Conservation (phyloP, 1,140 invertebrate genomes). For the Plutomurus gul region DNA sequence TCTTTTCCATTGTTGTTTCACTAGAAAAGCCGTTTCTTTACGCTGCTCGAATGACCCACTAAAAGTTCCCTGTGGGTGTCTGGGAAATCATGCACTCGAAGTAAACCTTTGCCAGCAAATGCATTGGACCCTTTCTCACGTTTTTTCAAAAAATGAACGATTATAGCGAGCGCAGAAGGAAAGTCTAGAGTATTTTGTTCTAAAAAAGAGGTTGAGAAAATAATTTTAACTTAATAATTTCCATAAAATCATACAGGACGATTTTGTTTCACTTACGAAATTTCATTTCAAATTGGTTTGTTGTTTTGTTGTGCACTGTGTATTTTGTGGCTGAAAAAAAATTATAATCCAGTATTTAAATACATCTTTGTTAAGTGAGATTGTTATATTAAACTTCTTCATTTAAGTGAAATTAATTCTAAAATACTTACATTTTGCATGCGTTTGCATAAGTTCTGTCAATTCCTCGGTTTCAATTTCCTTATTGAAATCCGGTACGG, state of each 20-base stretch:
- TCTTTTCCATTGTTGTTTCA: background rate
- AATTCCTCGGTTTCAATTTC: slow-evolving; percentile 11
- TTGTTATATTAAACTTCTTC: background rate
- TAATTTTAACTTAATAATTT: background rate
- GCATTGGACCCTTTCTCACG: slow-evolving; percentile 18
- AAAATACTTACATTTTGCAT: slow-evolving; percentile 19
- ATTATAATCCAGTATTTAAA: background rate
- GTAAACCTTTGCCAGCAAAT: slow-evolving; percentile 21
- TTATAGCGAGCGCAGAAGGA: slow-evolving; percentile 35
- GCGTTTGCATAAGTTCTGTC: background rate
- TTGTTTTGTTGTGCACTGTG: slow-evolving; percentile 42
- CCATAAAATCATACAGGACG: background rate
- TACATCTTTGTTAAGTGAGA: background rate
- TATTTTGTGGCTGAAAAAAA: slow-evolving; percentile 39
- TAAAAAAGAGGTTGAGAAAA: background rate
- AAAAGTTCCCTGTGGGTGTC: background rate
- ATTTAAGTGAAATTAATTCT: background rate
- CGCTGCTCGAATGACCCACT: background rate
- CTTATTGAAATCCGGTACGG: slow-evolving; percentile 3
- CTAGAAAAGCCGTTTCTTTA: background rate
- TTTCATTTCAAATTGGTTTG: slow-evolving; percentile 42
- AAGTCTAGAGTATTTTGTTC: slow-evolving; percentile 43
- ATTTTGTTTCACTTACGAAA: slow-evolving; percentile 25
- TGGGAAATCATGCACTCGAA: background rate
- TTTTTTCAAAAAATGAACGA: slow-evolving; percentile 42